Evolutionary conservation across 2,113 vertebrate genomes (phyloP).

Genomic region (Todiramphus chloris): DNA sequence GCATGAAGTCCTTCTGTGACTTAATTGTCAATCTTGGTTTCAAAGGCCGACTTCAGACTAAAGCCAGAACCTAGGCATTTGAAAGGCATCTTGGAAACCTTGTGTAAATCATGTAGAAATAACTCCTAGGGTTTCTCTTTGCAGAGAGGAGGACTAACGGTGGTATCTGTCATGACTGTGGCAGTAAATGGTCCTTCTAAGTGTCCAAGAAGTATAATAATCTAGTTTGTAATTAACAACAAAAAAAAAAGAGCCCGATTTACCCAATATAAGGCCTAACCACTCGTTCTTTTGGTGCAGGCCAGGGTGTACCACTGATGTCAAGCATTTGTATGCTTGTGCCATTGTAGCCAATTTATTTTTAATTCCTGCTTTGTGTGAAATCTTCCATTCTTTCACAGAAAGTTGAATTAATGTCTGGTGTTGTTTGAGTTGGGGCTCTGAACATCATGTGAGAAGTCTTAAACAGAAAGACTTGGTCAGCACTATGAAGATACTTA

Average conservation of each 20-base stretch:
- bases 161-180: background rate
- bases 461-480: background rate
- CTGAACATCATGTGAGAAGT: background rate
- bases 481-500: background rate
- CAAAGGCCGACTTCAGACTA: background rate
- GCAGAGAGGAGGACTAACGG: background rate
- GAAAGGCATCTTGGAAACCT: background rate
- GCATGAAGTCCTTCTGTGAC: background rate
- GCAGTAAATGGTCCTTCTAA: background rate
- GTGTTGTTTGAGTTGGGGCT: background rate
- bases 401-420: background rate
- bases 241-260: background rate
- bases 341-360: background rate
- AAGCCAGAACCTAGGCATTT: background rate
- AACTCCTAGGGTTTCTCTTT: background rate
- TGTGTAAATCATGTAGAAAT: background rate
- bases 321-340: background rate
- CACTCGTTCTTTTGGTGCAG: background rate
- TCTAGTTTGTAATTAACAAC: background rate
- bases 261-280: background rate
- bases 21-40: background rate
- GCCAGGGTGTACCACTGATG: background rate
- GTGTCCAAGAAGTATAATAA: background rate
- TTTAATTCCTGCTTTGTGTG: background rate
- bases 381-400: background rate